Evolutionary conservation across 2,113 vertebrate genomes (phyloP), one percentile per base, ranked within the genome.

Genomic region (Trachemys scripta): DNA sequence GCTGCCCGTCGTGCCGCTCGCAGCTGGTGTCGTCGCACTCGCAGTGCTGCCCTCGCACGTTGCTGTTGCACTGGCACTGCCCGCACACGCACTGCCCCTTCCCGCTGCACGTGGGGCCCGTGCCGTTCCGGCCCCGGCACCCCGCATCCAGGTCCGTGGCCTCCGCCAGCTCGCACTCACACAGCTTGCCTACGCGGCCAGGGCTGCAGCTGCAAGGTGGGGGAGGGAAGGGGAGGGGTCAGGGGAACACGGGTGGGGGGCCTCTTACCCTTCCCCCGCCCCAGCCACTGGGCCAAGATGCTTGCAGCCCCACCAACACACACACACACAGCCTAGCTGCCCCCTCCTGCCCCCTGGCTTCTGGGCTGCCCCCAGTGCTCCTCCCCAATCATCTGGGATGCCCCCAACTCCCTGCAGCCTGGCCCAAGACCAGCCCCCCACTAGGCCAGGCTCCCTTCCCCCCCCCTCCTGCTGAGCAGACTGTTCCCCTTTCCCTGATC

Each of bases 71-170:
- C 78, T 87, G 56, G 86, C 98, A 99, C 10, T 62, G 92, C 19
- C 98, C 98, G 45, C 98, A 99, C 25, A 98, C 95, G 69, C 98
- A 99, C 57, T 4, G 93, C 17, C 98, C 98, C 29, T 97, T 98
- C 13, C 98, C 98, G 0, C 95, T 98, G 97, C 98, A 99, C 12
- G 97, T 50, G n/a, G 49, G 97, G 38, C 87, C 94, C 25, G 92
- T 97, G 89, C 90, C 94, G 22, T 98, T 97, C 51, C 85, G 87
- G 8, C 54, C 80, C 38, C 95, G 97, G 94, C 98, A 99, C 62
- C 75, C 91, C 29, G 86, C 87, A 24, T 97, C 96, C 12, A 8
- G 87, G 19, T 92, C 82, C 14, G 65, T 88, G 22, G 95, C n/a
- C 31, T 96, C 96, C 3, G 96, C 95, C 87, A 91, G 92, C 6